A percentile compares a stretch with the other conserved stretches of the same genome.
phyloP scores from a whole-genome alignment of 2,797 vertebrate species.

The Antrozous pallidus region DNA sequence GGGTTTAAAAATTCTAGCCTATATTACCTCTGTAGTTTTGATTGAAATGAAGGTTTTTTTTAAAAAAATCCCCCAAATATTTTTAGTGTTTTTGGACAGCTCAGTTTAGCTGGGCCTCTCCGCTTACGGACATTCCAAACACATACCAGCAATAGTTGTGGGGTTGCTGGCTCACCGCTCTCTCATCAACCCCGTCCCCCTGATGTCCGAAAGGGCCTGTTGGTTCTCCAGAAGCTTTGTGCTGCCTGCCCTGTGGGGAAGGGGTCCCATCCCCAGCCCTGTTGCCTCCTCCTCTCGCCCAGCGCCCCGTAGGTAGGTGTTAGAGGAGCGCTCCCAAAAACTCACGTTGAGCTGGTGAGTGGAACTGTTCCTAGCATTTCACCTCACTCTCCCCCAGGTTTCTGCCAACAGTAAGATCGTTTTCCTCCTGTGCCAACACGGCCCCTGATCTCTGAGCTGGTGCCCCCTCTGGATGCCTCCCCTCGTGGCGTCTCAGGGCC shows the following conservation, averaged over 20 bases:
- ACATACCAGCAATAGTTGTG: conserved; percentile 65
- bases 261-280: rapidly evolving
- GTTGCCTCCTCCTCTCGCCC: not conserved
- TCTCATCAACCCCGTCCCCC: not conserved
- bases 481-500: not conserved
- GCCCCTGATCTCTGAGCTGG: not conserved
- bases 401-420: not conserved
- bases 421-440: not conserved
- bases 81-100: conserved; percentile 18
- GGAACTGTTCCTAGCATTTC: not conserved
- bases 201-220: not conserved
- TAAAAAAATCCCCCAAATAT: not conserved
- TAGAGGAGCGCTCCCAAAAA: not conserved
- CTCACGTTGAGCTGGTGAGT: not conserved
- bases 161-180: not conserved
- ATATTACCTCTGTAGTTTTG: not conserved
- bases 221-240: not conserved
- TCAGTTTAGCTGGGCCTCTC: not conserved
- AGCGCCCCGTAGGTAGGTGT: not conserved
- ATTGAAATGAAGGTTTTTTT: not conserved
- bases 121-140: conserved; percentile 32
- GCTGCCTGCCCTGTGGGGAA: not conserved
- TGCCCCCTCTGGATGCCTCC: not conserved
- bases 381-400: not conserved
- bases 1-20: not conserved